Evolutionary conservation across 2,113 vertebrate genomes (phyloP), one percentile per base, ranked within the genome.

Genomic region (Microcebus lehilahytsara): DNA sequence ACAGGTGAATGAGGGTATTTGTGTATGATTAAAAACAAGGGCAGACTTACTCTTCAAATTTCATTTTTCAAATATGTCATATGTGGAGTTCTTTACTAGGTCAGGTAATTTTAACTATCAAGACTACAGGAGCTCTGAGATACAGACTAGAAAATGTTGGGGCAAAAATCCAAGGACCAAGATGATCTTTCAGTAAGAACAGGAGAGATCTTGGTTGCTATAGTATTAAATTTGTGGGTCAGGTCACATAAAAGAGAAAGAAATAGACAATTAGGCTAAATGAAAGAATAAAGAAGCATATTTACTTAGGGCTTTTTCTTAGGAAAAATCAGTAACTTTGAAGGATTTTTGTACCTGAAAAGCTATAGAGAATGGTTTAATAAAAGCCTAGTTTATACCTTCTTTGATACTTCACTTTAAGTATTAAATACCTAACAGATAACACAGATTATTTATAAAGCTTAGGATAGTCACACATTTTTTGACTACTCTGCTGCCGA

Each of bases 1-100:
- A 74, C 99, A 99, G 99, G 99, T 99, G 97, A 74, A 93, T 85
- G 81, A 74, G 46, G 62, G 27, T 64, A 2, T n/a, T 85, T 92
- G 88, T 80, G 79, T 96, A 25, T 25, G 60, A 5, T 2, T 19
- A 90, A 49, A 80, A 81, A 22, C 32, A 96, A 93, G 64, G 80
- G 32, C 60, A 89, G 56, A 89, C 74, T 71, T 34, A 13, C 6
- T 92, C 30, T 77, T 85, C 19, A 27, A 12, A 60, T 79, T 86
- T 67, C 13, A n/a, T 9, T 93, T 94, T 89, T 83, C 67, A 64
- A 10, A 8, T 62, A 58, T 13, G 11, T 40, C n/a, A 5, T 79
- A 8, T 2, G 5, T 1, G 6, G 60, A 80, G 14, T 60, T 58
- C 27, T 81, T 86, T 89, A 66, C n/a, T 19, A 30, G 7, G 0